Conservation (phyloP, 2,888 invertebrate species). For the Glomeris marginata region DNA sequence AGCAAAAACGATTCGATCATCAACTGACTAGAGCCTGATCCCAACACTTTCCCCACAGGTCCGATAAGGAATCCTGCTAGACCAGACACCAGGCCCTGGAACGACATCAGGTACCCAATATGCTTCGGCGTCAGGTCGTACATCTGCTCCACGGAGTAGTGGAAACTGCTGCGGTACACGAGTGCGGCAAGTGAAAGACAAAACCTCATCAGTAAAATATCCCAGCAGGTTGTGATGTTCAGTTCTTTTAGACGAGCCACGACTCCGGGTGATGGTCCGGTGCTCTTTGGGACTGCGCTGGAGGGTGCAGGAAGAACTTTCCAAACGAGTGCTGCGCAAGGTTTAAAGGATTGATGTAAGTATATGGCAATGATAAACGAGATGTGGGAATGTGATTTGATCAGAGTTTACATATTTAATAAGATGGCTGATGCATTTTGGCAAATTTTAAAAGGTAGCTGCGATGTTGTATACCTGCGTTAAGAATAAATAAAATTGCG, state of each 20-base stretch:
- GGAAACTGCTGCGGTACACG: slow-evolving; percentile 27
- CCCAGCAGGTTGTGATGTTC: slow-evolving; percentile 21
- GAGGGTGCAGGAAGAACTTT: too few relatives aligned
- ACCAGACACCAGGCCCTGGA: slow-evolving; percentile 24
- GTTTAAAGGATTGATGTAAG: too few relatives aligned
- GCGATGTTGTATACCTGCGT: too few relatives aligned
- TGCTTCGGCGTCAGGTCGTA: slow-evolving; percentile 23
- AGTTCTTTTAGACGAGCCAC: too few relatives aligned
- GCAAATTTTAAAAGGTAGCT: too few relatives aligned
- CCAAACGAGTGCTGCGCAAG: too few relatives aligned
- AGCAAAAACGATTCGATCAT: slow-evolving; percentile 22
- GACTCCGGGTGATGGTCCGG: too few relatives aligned
- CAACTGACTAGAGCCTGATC: slow-evolving; percentile 21
- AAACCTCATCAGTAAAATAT: slow-evolving; percentile 28
- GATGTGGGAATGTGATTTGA: too few relatives aligned
- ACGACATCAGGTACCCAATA: slow-evolving; percentile 28
- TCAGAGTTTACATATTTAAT: too few relatives aligned
- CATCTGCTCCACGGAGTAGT: slow-evolving; percentile 22
- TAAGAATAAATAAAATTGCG: slow-evolving; percentile 24
- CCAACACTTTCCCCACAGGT: slow-evolving; percentile 21
- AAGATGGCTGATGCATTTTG: too few relatives aligned
- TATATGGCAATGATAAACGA: too few relatives aligned
- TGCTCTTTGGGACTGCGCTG: too few relatives aligned
- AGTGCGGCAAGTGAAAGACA: slow-evolving; percentile 27
- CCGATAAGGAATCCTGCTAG: slow-evolving; percentile 26